phyloP scores from a whole-genome alignment of 2,113 vertebrate species.

The Chaetura pelagica region DNA sequence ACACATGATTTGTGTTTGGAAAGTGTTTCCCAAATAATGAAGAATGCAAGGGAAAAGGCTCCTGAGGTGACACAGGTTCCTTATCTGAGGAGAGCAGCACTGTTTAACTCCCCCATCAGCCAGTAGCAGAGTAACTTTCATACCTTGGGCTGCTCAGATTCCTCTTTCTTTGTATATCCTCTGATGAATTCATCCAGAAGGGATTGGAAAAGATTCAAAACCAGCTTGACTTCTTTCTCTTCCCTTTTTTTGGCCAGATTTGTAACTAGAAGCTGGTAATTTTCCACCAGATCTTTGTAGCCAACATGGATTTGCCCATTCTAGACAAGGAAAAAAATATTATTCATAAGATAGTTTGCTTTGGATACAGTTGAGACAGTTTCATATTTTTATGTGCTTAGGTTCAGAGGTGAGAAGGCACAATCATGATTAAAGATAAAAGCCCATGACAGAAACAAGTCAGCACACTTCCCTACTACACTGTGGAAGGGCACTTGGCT shows the following conservation, averaged over 20 bases:
- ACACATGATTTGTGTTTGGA: rapidly evolving
- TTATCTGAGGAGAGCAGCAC: not conserved
- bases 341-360: not conserved
- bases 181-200: slow-evolving; percentile 95
- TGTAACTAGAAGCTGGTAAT: slow-evolving; percentile 90
- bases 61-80: not conserved
- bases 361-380: not conserved
- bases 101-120: not conserved
- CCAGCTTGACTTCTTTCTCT: slow-evolving; percentile 91
- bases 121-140: not conserved
- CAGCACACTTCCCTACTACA: not conserved
- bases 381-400: not conserved
- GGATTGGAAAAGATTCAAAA: slow-evolving; percentile 96
- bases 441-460: not conserved
- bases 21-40: not conserved
- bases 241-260: slow-evolving; percentile 86
- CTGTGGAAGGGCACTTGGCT: not conserved
- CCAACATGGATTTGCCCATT: slow-evolving; percentile 88
- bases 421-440: not conserved
- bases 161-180: slow-evolving; percentile 89
- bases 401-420: not conserved
- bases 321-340: slow-evolving; percentile 60
- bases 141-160: slow-evolving; percentile 88
- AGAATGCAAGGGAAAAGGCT: not conserved
- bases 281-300: slow-evolving; percentile 92